phyloP scores from a whole-genome alignment of 2,797 vertebrate species.

The Anguilla megastoma region DNA sequence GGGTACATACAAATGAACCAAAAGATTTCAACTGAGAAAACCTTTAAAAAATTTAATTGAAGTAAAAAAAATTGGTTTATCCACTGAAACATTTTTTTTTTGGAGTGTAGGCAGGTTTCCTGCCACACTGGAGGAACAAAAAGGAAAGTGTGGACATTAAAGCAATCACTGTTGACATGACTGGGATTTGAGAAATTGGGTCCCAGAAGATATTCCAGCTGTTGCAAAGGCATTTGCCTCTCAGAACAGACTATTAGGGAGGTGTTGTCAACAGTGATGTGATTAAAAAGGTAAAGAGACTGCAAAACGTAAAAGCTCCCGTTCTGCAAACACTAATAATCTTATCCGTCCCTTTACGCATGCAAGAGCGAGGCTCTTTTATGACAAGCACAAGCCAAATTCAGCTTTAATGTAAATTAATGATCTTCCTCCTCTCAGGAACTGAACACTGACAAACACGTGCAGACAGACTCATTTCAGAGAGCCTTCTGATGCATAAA shows the following conservation, averaged over 20 bases:
- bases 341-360: conserved; percentile 16
- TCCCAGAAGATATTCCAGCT: not conserved
- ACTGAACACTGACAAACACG: conserved; percentile 4
- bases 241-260: not conserved
- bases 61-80: no score
- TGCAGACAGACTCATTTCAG: not conserved
- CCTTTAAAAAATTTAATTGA: no score
- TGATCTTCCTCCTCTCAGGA: conserved; percentile 14
- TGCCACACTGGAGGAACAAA: not conserved
- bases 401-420: not conserved
- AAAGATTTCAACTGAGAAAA: no score
- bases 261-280: not conserved
- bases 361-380: conserved; percentile 24
- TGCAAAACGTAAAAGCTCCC: not conserved
- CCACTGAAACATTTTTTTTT: no score
- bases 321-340: not conserved
- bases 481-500: conserved; percentile 11
- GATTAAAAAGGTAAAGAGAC: not conserved
- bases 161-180: not conserved
- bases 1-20: no score
- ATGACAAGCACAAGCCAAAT: not conserved
- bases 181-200: not conserved
- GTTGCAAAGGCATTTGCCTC: not conserved
- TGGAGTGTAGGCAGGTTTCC: not conserved
- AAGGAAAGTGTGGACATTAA: not conserved